A percentile compares a stretch with the other conserved stretches of the same genome.
Conservation (phyloP, 2,888 invertebrate species). For the Lymantria monacha region DNA sequence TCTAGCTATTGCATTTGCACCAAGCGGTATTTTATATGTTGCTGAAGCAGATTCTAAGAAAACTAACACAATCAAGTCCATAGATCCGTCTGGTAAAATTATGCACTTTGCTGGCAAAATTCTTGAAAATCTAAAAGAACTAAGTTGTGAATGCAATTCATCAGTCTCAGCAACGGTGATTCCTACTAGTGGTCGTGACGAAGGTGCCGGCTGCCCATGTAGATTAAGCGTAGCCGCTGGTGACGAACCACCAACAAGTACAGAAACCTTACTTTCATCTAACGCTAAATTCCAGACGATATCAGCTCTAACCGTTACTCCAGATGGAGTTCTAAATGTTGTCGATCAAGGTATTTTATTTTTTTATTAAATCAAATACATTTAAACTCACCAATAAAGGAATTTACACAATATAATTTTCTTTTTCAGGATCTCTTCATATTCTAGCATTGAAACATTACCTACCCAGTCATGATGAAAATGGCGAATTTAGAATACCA, state of each 20-base stretch:
- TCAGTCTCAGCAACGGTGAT: slow-evolving; percentile 79
- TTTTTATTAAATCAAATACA: not conserved
- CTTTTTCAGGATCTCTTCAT: slow-evolving; percentile 86
- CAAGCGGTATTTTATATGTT: slow-evolving; percentile 95
- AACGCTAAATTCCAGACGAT: slow-evolving; percentile 95
- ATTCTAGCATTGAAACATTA: slow-evolving; percentile 93
- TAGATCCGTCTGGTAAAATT: slow-evolving; percentile 94
- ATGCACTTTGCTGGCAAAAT: slow-evolving; percentile 95
- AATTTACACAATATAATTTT: not conserved
- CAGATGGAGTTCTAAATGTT: slow-evolving; percentile 97
- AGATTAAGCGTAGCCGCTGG: slow-evolving; percentile 79
- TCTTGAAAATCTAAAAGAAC: slow-evolving; percentile 82
- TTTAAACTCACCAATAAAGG: no score
- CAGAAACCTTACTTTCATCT: slow-evolving; percentile 92
- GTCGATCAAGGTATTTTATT: slow-evolving; percentile 90
- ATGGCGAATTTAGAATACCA: slow-evolving; percentile 95
- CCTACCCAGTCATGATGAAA: slow-evolving; percentile 92
- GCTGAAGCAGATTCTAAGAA: slow-evolving; percentile 96
- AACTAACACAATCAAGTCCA: slow-evolving; percentile 90
- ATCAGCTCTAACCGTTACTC: slow-evolving; percentile 95
- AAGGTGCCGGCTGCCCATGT: slow-evolving; percentile 74
- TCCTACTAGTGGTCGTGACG: slow-evolving; percentile 63
- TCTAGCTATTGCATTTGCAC: slow-evolving; percentile 93
- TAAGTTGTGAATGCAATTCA: slow-evolving; percentile 83
- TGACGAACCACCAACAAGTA: slow-evolving; percentile 87